phyloP scores from a whole-genome alignment of 1,140 invertebrate genomes.

The Scaptomyza graminum region DNA sequence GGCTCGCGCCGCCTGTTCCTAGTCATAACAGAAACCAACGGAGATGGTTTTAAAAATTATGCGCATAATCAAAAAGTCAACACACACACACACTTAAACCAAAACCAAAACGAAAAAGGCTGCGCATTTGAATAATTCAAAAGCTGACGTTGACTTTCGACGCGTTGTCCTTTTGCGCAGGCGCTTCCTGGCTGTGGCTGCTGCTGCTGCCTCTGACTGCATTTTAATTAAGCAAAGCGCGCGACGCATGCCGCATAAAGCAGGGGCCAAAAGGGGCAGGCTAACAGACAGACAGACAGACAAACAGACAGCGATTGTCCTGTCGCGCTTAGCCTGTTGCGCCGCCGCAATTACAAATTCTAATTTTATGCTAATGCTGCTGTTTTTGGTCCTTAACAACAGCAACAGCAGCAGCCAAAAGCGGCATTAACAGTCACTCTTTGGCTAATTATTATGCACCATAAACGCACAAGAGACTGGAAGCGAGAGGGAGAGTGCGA shows the following conservation, averaged over 20 bases:
- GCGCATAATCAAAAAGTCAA: constrained; percentile 82
- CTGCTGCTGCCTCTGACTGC: constrained; percentile 44
- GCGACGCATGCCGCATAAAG: constrained; percentile 68
- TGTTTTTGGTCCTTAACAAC: constrained; percentile 58
- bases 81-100: constrained; percentile 20
- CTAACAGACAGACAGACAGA: too few species aligned
- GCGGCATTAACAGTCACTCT: neutral
- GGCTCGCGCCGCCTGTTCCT: constrained; percentile 29
- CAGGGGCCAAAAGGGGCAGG: constrained; percentile 30
- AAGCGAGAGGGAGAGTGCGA: too few species aligned
- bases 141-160: constrained; percentile 48
- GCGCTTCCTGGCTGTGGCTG: constrained; percentile 48
- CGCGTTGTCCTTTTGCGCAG: constrained; percentile 76
- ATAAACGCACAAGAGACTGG: constrained; percentile 47
- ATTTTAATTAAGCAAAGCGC: constrained; percentile 74
- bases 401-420: constrained; percentile 9
- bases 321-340: constrained; percentile 63
- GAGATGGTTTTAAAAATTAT: constrained; percentile 56
- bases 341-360: constrained; percentile 82
- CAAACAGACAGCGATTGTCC: constrained; percentile 13
- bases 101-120: constrained; percentile 57
- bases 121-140: constrained; percentile 79
- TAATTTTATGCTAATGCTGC: constrained; percentile 81
- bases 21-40: constrained; percentile 55
- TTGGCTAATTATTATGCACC: constrained; percentile 78